phyloP scores from a whole-genome alignment of 2,888 invertebrate species.

The Eilema caniola region DNA sequence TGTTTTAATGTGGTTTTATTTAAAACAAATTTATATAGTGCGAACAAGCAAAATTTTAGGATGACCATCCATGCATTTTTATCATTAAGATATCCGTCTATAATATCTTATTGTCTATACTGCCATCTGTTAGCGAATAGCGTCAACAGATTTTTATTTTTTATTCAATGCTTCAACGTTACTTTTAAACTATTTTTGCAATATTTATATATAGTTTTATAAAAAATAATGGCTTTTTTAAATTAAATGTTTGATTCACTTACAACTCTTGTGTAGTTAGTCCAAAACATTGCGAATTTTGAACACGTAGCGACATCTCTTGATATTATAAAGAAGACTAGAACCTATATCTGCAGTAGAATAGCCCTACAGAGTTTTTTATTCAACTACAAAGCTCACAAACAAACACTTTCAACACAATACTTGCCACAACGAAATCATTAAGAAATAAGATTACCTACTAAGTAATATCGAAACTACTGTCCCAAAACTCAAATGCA shows the following conservation, averaged over 20 bases:
- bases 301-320: slow-evolving; percentile 16
- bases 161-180: neutral
- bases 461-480: no score
- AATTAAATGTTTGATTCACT: neutral
- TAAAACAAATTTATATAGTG: no score
- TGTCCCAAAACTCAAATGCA: no score
- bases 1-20: no score
- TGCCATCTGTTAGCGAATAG: slow-evolving; percentile 33
- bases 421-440: no score
- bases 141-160: neutral
- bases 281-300: neutral
- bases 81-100: no score
- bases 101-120: no score
- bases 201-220: neutral
- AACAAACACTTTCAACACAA: neutral
- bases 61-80: no score
- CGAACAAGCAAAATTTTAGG: no score
- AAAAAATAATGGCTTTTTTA: no score
- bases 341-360: neutral
- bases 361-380: neutral
- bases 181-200: no score
- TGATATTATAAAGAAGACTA: neutral
- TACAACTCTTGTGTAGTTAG: neutral
- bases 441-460: no score
- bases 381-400: neutral